Conservation (phyloP, 2,888 invertebrate genomes). For the Tetanocera ferruginea region DNA sequence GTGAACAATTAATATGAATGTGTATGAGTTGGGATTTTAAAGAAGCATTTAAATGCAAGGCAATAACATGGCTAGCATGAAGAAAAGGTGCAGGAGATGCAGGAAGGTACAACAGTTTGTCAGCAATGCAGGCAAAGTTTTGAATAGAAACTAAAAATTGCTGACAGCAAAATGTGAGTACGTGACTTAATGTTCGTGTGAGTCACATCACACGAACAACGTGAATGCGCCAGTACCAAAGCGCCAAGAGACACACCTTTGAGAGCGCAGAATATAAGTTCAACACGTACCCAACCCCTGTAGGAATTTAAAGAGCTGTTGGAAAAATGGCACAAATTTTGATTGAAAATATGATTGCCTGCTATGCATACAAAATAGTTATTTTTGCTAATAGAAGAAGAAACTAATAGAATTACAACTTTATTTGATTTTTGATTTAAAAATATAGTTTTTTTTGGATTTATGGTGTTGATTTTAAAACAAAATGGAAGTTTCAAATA, state of each 20-base stretch:
- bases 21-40: background rate
- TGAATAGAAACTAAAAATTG: background rate
- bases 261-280: background rate
- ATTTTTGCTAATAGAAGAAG: too few relatives aligned
- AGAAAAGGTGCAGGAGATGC: background rate
- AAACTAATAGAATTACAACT: too few relatives aligned
- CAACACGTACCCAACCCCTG: background rate
- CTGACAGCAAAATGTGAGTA: conserved; percentile 12
- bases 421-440: too few relatives aligned
- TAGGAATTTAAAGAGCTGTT: too few relatives aligned
- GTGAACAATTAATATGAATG: background rate
- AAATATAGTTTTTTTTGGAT: too few relatives aligned
- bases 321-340: background rate
- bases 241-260: background rate
- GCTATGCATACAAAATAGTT: too few relatives aligned
- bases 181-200: conserved; percentile 8
- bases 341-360: too few relatives aligned
- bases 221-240: background rate
- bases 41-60: background rate
- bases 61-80: background rate
- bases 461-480: too few relatives aligned
- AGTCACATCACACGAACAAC: background rate
- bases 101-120: background rate
- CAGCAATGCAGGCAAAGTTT: background rate
- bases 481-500: too few relatives aligned